Evolutionary conservation across 2,797 vertebrate genomes (phyloP).

Genomic region (Rachycentron canadum): DNA sequence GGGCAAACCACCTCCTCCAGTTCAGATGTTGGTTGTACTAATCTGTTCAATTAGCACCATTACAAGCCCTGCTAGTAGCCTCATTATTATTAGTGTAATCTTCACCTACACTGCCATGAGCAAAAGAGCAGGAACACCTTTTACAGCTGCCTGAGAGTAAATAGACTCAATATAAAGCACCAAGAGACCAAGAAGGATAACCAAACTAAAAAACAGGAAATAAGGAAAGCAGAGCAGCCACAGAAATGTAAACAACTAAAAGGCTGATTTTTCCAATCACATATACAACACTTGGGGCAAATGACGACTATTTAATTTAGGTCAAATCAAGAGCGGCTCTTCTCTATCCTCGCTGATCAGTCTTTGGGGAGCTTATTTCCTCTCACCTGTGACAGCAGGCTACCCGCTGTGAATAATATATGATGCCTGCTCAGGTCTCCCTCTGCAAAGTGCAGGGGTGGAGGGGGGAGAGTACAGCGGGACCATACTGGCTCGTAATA

Average conservation of each 20-base stretch:
- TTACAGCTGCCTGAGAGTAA: slow-evolving; percentile 25
- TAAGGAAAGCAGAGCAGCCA: background rate
- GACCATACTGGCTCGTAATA: slow-evolving; percentile 79
- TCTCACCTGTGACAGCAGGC: slow-evolving; percentile 64
- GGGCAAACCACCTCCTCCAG: slow-evolving; percentile 66
- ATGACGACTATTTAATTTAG: slow-evolving; percentile 14
- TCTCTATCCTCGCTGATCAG: slow-evolving; percentile 35
- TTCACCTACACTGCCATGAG: slow-evolving; percentile 84
- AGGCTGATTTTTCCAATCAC: background rate
- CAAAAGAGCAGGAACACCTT: slow-evolving; percentile 18
- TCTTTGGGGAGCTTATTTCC: slow-evolving; percentile 72
- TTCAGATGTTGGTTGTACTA: slow-evolving; percentile 88
- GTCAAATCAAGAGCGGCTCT: slow-evolving; percentile 30
- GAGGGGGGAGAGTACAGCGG: slow-evolving; percentile 77
- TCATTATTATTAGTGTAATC: slow-evolving; percentile 97
- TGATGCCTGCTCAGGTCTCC: slow-evolving; percentile 90
- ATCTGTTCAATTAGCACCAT: slow-evolving; percentile 99
- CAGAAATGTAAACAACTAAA: background rate
- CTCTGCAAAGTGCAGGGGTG: slow-evolving; percentile 71
- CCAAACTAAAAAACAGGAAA: background rate
- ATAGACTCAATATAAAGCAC: slow-evolving; percentile 22
- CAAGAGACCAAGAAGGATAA: background rate
- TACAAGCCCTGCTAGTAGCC: slow-evolving; percentile 96
- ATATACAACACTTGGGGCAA: background rate
- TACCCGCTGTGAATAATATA: slow-evolving; percentile 91